These are phyloP conservation scores for Molossus alvarezi DNA, from an alignment of 2,797 vertebrate species.

Conservation along the genomic window DNA sequence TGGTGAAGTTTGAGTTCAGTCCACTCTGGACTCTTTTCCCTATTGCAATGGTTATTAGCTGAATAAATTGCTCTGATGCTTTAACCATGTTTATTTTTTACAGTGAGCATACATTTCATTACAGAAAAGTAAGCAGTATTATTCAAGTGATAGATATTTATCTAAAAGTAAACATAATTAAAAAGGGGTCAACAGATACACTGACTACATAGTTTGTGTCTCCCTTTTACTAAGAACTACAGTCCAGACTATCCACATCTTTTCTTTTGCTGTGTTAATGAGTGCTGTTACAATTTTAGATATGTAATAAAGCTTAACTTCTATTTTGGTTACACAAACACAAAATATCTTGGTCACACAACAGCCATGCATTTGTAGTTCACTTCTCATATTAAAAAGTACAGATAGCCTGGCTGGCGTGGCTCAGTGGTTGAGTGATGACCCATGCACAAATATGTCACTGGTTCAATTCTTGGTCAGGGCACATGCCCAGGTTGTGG, in stretches of 20 bases:
- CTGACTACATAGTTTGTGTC: neutral
- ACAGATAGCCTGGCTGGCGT: neutral
- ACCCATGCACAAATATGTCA: no score
- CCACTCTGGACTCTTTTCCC: neutral
- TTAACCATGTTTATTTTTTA: neutral
- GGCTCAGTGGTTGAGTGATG: no score
- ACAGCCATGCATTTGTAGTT: neutral
- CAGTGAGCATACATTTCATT: neutral
- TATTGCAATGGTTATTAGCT: neutral
- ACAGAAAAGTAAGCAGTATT: neutral
- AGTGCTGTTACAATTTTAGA: neutral
- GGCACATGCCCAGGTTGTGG: no score
- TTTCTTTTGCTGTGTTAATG: neutral
- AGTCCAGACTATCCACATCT: neutral
- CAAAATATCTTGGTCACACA: neutral
- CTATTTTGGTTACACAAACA: neutral
- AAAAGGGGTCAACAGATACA: neutral
- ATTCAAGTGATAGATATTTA: neutral
- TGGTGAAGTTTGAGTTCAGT: neutral
- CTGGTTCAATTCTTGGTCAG: no score
- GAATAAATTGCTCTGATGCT: neutral
- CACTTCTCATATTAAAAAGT: neutral
- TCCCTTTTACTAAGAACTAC: neutral
- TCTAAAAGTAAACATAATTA: neutral
- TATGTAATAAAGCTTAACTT: neutral